Evolutionary conservation across 2,888 invertebrate species (phyloP).

Genomic region (Pseudeuparius sepicola): DNA sequence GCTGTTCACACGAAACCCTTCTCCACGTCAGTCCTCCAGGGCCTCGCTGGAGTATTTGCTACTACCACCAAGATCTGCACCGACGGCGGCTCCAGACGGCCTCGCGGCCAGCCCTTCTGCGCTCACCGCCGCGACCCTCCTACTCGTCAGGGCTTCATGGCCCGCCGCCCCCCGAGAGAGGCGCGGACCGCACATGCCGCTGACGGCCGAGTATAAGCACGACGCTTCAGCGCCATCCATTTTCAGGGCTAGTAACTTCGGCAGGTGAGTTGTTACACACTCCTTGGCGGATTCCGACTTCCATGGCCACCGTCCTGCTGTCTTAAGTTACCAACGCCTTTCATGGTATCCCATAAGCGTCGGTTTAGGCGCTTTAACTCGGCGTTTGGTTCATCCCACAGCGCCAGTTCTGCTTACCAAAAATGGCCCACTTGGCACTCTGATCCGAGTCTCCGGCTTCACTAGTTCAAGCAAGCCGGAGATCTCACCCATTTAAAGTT

Average conservation of each 20-base stretch:
- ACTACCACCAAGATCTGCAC: slow-evolving; percentile 30
- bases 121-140: background rate
- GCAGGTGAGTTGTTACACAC: slow-evolving; percentile 49
- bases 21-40: slow-evolving; percentile 48
- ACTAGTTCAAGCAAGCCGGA: too few relatives aligned
- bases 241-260: slow-evolving; percentile 54
- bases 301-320: slow-evolving; percentile 67
- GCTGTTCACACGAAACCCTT: slow-evolving; percentile 19
- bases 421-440: slow-evolving; percentile 60
- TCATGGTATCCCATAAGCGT: slow-evolving; percentile 51
- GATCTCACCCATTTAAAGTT: too few relatives aligned
- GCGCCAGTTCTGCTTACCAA: slow-evolving; percentile 73
- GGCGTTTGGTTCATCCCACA: slow-evolving; percentile 67
- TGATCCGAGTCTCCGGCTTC: too few relatives aligned
- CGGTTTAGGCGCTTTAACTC: slow-evolving; percentile 54
- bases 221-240: slow-evolving; percentile 53
- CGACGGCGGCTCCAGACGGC: slow-evolving; percentile 1
- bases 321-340: slow-evolving; percentile 46
- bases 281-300: slow-evolving; percentile 63
- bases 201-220: slow-evolving; percentile 42
- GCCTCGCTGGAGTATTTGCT: slow-evolving; percentile 59
- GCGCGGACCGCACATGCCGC: slow-evolving; percentile 32
- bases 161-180: too few relatives aligned
- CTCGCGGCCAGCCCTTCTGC: background rate
- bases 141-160: slow-evolving; percentile 1